phyloP scores from a whole-genome alignment of 2,113 vertebrate genomes.

The Tichodroma muraria region DNA sequence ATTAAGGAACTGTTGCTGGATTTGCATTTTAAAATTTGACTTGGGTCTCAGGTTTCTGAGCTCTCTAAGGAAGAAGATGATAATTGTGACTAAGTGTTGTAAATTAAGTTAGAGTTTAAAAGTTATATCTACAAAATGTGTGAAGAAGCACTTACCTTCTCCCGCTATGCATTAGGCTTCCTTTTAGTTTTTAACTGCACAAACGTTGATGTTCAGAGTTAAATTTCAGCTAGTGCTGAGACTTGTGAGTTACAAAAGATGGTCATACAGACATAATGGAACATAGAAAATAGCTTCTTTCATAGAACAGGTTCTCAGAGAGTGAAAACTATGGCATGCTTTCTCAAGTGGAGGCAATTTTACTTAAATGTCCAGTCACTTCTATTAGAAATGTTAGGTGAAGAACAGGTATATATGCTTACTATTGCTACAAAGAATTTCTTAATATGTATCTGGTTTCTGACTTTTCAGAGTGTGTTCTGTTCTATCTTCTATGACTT shows the following conservation, averaged over 20 bases:
- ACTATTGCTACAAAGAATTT: neutral
- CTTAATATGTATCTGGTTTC: neutral
- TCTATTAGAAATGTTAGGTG: neutral
- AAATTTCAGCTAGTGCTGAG: neutral
- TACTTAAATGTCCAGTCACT: neutral
- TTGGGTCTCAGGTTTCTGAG: slow-evolving; percentile 66
- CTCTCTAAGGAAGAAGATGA: slow-evolving; percentile 56
- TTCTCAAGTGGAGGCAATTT: neutral
- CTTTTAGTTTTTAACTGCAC: neutral
- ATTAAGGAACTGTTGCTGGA: slow-evolving; percentile 84
- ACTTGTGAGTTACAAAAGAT: neutral
- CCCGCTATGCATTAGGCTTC: neutral
- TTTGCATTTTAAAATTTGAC: slow-evolving; percentile 78
- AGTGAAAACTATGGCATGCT: neutral
- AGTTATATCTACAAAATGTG: slow-evolving; percentile 21
- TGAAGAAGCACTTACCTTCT: neutral
- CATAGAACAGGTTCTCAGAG: neutral
- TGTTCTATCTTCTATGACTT: slow-evolving; percentile 10
- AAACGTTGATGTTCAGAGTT: neutral
- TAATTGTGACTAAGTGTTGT: slow-evolving; percentile 58
- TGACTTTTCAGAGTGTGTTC: neutral
- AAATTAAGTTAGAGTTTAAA: slow-evolving; percentile 47
- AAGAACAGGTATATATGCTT: neutral
- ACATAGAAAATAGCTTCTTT: neutral
- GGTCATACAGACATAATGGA: neutral